Evolutionary conservation across 2,797 vertebrate species (phyloP).

Genomic region (Manis javanica): DNA sequence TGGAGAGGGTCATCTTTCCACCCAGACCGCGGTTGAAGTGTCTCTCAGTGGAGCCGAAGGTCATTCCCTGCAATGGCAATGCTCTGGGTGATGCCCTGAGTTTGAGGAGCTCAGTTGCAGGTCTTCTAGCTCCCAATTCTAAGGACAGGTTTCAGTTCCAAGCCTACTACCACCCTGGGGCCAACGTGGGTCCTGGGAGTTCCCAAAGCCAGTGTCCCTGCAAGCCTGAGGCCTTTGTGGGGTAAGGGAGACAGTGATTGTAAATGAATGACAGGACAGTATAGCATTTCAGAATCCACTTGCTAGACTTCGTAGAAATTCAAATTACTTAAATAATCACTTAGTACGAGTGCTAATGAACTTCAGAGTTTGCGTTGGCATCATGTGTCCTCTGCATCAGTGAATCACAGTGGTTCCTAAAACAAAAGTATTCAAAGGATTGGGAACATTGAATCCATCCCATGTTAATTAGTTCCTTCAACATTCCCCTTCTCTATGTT

Average conservation of each 20-base stretch:
- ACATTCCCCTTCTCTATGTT: neutral
- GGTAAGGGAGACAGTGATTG: neutral
- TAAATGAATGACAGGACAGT: neutral
- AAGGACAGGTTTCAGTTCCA: neutral
- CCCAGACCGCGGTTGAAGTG: rapidly evolving
- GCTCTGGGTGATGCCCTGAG: neutral
- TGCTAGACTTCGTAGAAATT: neutral
- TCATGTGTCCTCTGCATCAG: neutral
- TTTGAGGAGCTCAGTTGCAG: neutral
- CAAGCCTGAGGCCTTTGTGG: neutral
- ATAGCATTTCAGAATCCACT: neutral
- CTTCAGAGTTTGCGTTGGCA: neutral
- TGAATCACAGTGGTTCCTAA: neutral
- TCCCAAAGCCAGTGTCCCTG: neutral
- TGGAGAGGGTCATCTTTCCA: neutral
- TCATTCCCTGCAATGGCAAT: neutral
- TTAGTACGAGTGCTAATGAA: neutral
- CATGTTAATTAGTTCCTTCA: neutral
- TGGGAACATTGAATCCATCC: neutral
- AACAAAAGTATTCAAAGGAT: neutral
- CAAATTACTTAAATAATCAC: neutral
- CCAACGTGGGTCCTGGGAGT: neutral
- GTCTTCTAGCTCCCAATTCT: neutral
- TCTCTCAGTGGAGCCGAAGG: neutral
- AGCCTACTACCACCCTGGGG: too few relatives aligned